Conservation (phyloP, 1,140 invertebrate species). For the Drosophila varians region DNA sequence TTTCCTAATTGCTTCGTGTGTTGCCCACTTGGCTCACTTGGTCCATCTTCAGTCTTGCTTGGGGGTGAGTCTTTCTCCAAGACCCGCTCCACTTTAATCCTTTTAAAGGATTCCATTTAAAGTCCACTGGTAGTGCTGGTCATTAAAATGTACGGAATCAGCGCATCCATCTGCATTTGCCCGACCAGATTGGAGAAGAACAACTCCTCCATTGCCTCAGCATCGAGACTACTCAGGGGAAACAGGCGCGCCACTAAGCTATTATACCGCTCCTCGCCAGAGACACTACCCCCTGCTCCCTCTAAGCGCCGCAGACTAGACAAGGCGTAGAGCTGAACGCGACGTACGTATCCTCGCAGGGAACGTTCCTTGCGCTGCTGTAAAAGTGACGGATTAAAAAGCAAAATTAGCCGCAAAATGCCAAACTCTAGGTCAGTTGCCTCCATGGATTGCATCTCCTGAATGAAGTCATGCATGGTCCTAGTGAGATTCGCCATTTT, state of each 20-base stretch:
- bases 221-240: constrained; percentile 90
- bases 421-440: constrained; percentile 93
- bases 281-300: constrained; percentile 6
- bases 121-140: constrained; percentile 86
- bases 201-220: constrained; percentile 93
- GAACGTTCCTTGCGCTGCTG: constrained; percentile 64
- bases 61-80: background rate
- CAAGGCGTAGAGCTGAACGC: constrained; percentile 72
- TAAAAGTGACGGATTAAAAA: constrained; percentile 86
- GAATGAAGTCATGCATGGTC: constrained; percentile 92
- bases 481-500: constrained; percentile 92
- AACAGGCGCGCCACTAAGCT: constrained; percentile 88
- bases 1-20: constrained; percentile 54
- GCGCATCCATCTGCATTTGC: constrained; percentile 95
- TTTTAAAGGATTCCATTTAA: constrained; percentile 6
- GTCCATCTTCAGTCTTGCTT: constrained; percentile 70
- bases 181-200: constrained; percentile 95
- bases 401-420: constrained; percentile 92
- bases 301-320: constrained; percentile 52
- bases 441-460: constrained; percentile 88
- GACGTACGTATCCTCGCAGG: constrained; percentile 65
- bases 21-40: constrained; percentile 59
- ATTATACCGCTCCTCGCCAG: constrained; percentile 63
- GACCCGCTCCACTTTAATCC: background rate
- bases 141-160: constrained; percentile 95